Conservation (phyloP, 2,113 vertebrate genomes). For the Cromileptes altivelis region DNA sequence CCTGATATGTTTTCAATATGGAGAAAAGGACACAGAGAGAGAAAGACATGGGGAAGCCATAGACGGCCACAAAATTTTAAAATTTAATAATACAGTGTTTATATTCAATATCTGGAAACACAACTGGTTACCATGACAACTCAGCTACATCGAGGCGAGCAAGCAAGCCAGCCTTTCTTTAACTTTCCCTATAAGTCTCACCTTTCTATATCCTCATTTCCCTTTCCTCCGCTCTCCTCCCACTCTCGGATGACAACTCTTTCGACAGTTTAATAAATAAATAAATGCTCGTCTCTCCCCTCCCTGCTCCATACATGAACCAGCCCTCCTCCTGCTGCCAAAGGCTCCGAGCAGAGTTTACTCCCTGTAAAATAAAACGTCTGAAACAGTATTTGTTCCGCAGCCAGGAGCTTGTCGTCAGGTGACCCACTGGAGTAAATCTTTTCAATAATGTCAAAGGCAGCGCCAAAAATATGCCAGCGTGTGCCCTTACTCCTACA, state of each 20-base stretch:
- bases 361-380: slow-evolving; percentile 66
- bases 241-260: slow-evolving; percentile 52
- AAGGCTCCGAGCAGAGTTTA: slow-evolving; percentile 62
- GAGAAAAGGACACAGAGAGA: slow-evolving; percentile 33
- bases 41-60: slow-evolving; percentile 22
- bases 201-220: slow-evolving; percentile 42
- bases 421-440: slow-evolving; percentile 79
- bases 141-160: not conserved
- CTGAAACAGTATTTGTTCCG: slow-evolving; percentile 71
- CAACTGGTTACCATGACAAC: slow-evolving; percentile 46
- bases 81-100: slow-evolving; percentile 57
- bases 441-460: slow-evolving; percentile 74
- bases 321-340: slow-evolving; percentile 56
- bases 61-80: slow-evolving; percentile 23
- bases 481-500: slow-evolving; percentile 50
- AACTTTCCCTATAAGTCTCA: slow-evolving; percentile 33
- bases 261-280: slow-evolving; percentile 53
- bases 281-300: slow-evolving; percentile 56
- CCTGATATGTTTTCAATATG: slow-evolving; percentile 78
- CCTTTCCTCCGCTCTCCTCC: slow-evolving; percentile 28
- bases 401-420: slow-evolving; percentile 79
- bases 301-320: slow-evolving; percentile 43
- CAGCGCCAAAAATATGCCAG: slow-evolving; percentile 76
- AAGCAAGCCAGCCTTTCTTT: not conserved
- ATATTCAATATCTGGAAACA: slow-evolving; percentile 60